Base-by-base conservation (phyloP, 2,888 invertebrate genomes). In the Epirrhoe alternata region DNA sequence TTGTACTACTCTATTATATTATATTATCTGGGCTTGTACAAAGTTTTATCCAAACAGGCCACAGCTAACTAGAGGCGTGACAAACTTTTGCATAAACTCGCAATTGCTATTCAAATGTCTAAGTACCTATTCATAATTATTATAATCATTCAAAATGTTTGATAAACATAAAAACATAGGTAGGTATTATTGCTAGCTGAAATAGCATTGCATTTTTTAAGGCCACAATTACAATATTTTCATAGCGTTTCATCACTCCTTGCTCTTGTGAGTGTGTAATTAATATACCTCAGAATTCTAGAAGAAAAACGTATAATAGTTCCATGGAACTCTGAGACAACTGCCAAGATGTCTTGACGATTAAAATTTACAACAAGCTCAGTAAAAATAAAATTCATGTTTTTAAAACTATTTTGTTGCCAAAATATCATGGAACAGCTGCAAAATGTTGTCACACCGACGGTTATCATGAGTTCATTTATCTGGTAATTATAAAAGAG, bases 301-400 rank as follows among this genome's bases (percentile, higher is more conserved):
- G 77, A 83, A 86, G 52, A 85, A 85, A 86, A 78, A 61, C 68
- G 86, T 79, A 84, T 89, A 89, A 91, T 90, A 90, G 83, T 77
- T 82, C 59, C 83, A 82, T 82, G 82, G 84, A 77, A 77, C 89
- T 89, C 90, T 90, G 89, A 87, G 83, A 85, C 86, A 86, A 85
- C 86, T 92, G 92, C 92, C 92, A 92, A 92, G 89, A 89, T 77
- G 83, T 88, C 83, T 83, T 85, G 85, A 86, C 83, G 89, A 92
- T 91, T 88, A 89, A 89, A 91, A 90, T 90, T 87, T 88, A 89
- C 84, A 86, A 80, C 84, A 73, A 76, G 75, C 72, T 75, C 71
- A 74, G 82, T 80, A 76, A 85, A 89, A 89, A 90, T 88, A 89
- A 89, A 89, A 87, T 80, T 84, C 74, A 76, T 83, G 83, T 83